Evolutionary conservation across 2,797 vertebrate genomes (phyloP).

Genomic region (Gymnoscopelus braueri): DNA sequence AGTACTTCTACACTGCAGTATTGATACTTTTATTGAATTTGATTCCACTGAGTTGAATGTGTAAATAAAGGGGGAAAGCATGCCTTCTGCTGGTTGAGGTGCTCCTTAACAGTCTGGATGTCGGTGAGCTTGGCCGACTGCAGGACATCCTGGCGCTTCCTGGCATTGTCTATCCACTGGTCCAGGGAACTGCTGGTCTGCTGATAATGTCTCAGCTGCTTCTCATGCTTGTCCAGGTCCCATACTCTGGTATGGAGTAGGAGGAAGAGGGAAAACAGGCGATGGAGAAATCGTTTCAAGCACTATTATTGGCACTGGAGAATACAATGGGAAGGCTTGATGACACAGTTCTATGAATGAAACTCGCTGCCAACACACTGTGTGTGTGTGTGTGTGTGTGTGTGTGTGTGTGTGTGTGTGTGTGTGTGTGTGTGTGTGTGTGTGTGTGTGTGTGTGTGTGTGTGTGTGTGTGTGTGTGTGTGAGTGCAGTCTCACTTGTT

Average conservation of each 20-base stretch:
- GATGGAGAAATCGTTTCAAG: slow-evolving; percentile 5
- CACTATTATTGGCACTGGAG: not conserved
- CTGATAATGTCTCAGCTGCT: slow-evolving; percentile 88
- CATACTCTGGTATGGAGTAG: slow-evolving; percentile 82
- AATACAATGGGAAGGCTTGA: too few relatives aligned
- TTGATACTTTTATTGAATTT: too few relatives aligned
- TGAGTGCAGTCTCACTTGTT: slow-evolving; percentile 80
- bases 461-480: not conserved
- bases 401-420: too few relatives aligned
- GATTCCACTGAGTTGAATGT: not conserved
- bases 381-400: too few relatives aligned
- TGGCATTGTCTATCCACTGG: slow-evolving; percentile 91
- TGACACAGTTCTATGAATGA: too few relatives aligned
- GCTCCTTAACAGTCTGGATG: slow-evolving; percentile 85
- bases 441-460: not conserved
- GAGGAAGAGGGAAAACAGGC: slow-evolving; percentile 37
- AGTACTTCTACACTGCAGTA: too few relatives aligned
- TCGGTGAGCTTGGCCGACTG: slow-evolving; percentile 86
- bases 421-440: not conserved
- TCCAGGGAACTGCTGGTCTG: slow-evolving; percentile 84
- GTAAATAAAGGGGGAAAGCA: slow-evolving; percentile 19
- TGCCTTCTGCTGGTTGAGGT: slow-evolving; percentile 95
- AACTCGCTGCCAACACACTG: too few relatives aligned
- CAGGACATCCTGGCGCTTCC: slow-evolving; percentile 88
- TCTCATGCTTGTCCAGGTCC: slow-evolving; percentile 94